Conservation (phyloP, 2,113 vertebrate species). For the Corythaixoides concolor region DNA sequence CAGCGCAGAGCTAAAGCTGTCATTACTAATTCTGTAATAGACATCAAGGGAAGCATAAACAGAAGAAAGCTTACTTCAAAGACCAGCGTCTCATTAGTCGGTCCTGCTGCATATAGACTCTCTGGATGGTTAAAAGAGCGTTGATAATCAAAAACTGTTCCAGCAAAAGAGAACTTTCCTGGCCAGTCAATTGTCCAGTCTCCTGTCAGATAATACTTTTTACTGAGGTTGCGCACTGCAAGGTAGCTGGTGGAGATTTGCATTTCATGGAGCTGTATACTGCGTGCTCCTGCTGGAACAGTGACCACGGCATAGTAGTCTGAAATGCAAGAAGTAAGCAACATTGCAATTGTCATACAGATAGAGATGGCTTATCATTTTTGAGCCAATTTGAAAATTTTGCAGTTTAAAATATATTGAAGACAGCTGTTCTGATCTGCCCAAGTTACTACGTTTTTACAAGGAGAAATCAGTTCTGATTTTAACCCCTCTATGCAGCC, state of each 20-base stretch:
- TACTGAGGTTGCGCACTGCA: slow-evolving; percentile 83
- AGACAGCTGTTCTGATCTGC: background rate
- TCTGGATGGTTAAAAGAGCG: slow-evolving; percentile 86
- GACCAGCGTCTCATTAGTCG: slow-evolving; percentile 94
- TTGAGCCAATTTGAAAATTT: background rate
- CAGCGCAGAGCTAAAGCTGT: slow-evolving; percentile 46
- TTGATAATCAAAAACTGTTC: slow-evolving; percentile 89
- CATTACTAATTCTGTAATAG: slow-evolving; percentile 53
- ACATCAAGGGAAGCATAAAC: slow-evolving; percentile 40
- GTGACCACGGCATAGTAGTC: slow-evolving; percentile 90
- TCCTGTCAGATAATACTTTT: slow-evolving; percentile 89
- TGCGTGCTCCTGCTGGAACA: slow-evolving; percentile 87
- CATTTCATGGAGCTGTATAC: slow-evolving; percentile 85
- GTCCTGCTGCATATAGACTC: slow-evolving; percentile 86
- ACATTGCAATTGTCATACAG: background rate
- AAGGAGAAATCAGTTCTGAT: background rate
- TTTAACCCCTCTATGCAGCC: background rate
- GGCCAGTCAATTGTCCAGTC: slow-evolving; percentile 97
- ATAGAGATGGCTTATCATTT: background rate
- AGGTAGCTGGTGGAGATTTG: slow-evolving; percentile 90
- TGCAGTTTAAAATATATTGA: background rate
- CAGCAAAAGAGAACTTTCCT: slow-evolving; percentile 88
- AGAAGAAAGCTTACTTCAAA: slow-evolving; percentile 90
- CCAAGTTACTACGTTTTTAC: background rate
- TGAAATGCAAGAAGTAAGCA: slow-evolving; percentile 35